phyloP scores from a whole-genome alignment of 2,888 invertebrate species.

The Allolobophora icterica region DNA sequence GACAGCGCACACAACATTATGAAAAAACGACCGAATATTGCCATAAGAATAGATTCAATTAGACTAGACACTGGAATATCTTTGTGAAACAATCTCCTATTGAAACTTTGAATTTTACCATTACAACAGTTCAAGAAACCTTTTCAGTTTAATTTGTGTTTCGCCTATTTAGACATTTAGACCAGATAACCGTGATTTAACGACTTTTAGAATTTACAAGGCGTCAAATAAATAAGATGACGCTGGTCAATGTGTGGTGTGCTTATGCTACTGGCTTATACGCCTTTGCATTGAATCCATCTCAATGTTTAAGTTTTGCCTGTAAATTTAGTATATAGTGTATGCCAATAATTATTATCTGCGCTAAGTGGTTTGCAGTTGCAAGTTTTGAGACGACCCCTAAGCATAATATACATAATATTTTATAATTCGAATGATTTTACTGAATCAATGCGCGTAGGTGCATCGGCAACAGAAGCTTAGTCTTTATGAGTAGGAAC shows the following conservation, averaged over 20 bases:
- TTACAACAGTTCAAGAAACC: too few relatives aligned
- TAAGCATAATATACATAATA: not conserved
- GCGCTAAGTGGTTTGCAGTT: not conserved
- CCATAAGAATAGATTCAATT: not conserved
- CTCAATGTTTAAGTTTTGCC: not conserved
- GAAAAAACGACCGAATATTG: not conserved
- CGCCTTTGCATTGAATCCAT: not conserved
- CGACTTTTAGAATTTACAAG: too few relatives aligned
- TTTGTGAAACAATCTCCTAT: not conserved
- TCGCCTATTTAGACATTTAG: too few relatives aligned
- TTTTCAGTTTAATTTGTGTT: not conserved
- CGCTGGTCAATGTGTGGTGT: not conserved
- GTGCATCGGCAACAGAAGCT: not conserved
- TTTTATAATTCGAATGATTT: not conserved
- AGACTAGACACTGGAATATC: not conserved
- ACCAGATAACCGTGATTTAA: too few relatives aligned
- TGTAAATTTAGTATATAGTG: not conserved
- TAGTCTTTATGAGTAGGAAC: not conserved
- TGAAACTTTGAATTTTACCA: not conserved
- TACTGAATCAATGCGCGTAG: not conserved
- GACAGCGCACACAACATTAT: not conserved
- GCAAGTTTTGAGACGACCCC: conserved; percentile 17
- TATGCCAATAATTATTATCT: not conserved
- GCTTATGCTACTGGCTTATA: not conserved
- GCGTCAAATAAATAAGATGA: not conserved